Base-by-base conservation (phyloP, 2,797 vertebrate genomes). In the Schizopygopsis pylzovi region DNA sequence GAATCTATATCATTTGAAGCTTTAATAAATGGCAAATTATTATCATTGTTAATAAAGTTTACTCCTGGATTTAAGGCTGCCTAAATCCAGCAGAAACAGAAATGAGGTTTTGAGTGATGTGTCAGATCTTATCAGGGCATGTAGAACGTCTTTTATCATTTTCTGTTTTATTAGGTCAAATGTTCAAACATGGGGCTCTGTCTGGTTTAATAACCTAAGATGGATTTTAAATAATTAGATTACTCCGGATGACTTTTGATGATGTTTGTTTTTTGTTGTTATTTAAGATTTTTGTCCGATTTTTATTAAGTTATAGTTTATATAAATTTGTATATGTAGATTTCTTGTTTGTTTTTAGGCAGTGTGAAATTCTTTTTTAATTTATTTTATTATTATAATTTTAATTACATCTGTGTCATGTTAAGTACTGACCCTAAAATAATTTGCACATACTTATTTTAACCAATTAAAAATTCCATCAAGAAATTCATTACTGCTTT, bases 131-230 rank as follows among this genome's bases (percentile, higher is more conserved):
- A 70, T 81, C 65, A 81, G 45, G 20, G 18, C 10, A 20, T 81
- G 43, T 47, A 68, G 28, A 81, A n/a, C 1, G 1, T 65, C 1
- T 80, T 28, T 15, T 80, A 54, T 70, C 4, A 4, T 41, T 28
- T 80, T 10, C 33, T 22, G 47, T 54, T 76, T 76, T 54, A 54
- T 68, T 70, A 54, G 47, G 79, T 70, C 13, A 81, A 41, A 54
- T 25, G 49, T 71, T 71, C 9, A 33, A 72, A 12, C n/a, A 6
- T 13, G 22, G 43, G 63, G 15, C 33, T 41, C 47, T 41, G 47
- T 54, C 7, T 71, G 45, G 11, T 49, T 68, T n/a, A n/a, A 67
- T 18, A n/a, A 20, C 10, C 11, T 37, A 20, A 39, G 33, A 68
- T 52, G 28, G 28, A 15, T 6, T 15, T 25, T 68, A 37, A 37